Evolutionary conservation across 2,797 vertebrate species (phyloP).

Genomic region (Naso thynnoides): DNA sequence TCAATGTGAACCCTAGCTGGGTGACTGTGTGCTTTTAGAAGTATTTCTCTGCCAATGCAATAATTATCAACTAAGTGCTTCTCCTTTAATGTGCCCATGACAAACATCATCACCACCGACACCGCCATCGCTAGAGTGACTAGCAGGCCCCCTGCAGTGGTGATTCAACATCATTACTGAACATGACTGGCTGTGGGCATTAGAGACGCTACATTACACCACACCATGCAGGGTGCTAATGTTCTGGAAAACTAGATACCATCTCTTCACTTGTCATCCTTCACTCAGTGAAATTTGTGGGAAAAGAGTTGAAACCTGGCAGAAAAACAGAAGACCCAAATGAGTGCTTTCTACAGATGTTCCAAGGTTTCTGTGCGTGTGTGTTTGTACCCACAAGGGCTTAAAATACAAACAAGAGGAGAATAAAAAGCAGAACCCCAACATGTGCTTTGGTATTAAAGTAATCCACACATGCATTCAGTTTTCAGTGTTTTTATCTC

Average conservation of each 20-base stretch:
- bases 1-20: background rate
- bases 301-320: constrained; percentile 26
- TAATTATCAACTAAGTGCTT: constrained; percentile 78
- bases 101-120: constrained; percentile 78
- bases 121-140: constrained; percentile 73
- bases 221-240: constrained; percentile 81
- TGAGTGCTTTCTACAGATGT: constrained; percentile 1
- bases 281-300: constrained; percentile 68
- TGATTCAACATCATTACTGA: constrained; percentile 87
- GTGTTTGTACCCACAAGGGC: background rate
- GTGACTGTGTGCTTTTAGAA: constrained; percentile 23
- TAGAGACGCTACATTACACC: constrained; percentile 87
- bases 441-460: constrained; percentile 7
- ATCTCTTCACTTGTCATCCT: constrained; percentile 77
- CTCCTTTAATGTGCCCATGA: constrained; percentile 76
- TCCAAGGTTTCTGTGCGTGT: background rate
- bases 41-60: constrained; percentile 41
- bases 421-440: constrained; percentile 18
- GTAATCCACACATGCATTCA: constrained; percentile 7
- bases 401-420: constrained; percentile 5
- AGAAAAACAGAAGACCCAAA: constrained; percentile 20
- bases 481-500: constrained; percentile 22
- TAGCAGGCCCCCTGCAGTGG: constrained; percentile 69
- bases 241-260: constrained; percentile 86
- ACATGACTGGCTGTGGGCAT: constrained; percentile 86